These are phyloP conservation scores for Scolopax bukidnonensis DNA, from an alignment of 2,797 vertebrate species.

Conservation along the genomic window DNA sequence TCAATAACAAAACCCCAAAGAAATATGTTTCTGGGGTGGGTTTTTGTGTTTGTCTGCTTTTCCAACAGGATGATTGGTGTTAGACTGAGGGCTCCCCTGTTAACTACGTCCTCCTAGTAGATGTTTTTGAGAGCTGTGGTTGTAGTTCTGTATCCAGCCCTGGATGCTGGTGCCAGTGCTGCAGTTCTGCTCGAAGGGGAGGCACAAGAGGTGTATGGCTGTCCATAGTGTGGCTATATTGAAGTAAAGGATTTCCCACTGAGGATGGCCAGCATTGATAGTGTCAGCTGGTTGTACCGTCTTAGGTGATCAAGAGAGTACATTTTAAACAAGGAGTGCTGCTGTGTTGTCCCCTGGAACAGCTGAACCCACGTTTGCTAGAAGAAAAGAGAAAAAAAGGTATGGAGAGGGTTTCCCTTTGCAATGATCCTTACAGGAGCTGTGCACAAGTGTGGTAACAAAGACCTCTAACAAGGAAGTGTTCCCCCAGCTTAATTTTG, in stretches of 20 bases:
- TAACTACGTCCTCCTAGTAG: background rate
- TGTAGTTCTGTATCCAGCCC: background rate
- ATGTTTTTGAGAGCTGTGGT: fast-evolving
- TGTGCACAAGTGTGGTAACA: background rate
- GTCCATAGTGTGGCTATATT: fast-evolving
- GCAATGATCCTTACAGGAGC: background rate
- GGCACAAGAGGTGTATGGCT: background rate
- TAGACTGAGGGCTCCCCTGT: background rate
- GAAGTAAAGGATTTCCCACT: background rate
- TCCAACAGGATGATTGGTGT: background rate
- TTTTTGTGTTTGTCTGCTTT: background rate
- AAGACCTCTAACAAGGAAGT: background rate
- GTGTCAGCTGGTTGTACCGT: background rate
- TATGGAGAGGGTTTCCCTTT: background rate
- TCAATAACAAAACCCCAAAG: background rate
- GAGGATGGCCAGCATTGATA: background rate
- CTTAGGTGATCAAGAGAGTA: background rate
- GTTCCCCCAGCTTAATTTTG: background rate
- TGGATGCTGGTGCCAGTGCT: background rate
- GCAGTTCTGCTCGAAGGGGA: background rate
- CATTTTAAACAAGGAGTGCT: background rate
- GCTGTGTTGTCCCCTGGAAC: background rate
- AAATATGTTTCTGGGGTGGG: background rate
- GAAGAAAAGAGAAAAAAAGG: background rate
- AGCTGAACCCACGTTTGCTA: background rate